Base-by-base conservation (phyloP, 2,113 vertebrate genomes). In the Thamnophis sirtalis region DNA sequence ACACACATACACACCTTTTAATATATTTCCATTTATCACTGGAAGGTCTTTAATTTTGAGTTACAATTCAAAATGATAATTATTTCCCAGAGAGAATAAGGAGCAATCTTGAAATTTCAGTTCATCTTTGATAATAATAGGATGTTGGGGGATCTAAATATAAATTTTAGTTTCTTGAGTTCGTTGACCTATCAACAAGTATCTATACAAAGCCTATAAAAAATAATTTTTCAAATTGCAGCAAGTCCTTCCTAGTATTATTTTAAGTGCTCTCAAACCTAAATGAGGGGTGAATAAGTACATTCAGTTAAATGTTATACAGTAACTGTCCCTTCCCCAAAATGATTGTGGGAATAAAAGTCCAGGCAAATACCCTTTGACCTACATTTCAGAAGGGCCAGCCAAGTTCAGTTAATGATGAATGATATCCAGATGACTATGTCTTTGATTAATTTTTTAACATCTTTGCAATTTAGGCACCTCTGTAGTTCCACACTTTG, bases 61-160 rank as follows among this genome's bases (percentile, higher is more conserved):
- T 13, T 73, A 87, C 89, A 88, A 56, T 92, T 68, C 50, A 92
- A 7, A 90, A 85, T 80, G 55, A 84, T 88, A 93, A 92, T 92
- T 93, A 90, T n/a, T 91, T 94, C 33, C 73, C 50, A 80, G 33
- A 68, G 88, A 89, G 55, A 55, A 15, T 49, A 13, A 55, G 56
- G 43, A 87, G 51, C 28, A 50, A 50, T 22, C 56, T 91, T 87
- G 48, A 68, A 90, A 48, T 89, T 68, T 48, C 21, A 43, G 1
- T 55, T 54, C 54, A 53, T 60, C 26, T 38, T 88, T 89, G 48
- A 21, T 53, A 54, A 38, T 88, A 38, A 63, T 22, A n/a, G 24
- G 50, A 88, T 10, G 9, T 54, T 24, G n/a, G 11, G 38, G 53
- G 19, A 53, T 43, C 7, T 6, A 80, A 58, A 28, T 17, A 48